Evolutionary conservation across 2,888 invertebrate species (phyloP).

Genomic region (Volucella inanis): DNA sequence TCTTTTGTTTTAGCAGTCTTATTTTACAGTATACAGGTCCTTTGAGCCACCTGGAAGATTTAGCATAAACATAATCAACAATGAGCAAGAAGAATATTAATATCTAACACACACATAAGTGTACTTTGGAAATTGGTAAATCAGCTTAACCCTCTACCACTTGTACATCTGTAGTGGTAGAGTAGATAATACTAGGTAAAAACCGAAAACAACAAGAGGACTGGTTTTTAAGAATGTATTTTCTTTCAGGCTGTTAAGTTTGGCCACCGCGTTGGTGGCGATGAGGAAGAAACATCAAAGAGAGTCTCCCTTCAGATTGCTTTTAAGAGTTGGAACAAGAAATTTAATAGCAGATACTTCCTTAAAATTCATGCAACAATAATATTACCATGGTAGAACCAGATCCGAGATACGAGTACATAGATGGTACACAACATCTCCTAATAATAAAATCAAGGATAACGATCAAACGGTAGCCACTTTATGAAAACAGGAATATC

Average conservation of each 20-base stretch:
- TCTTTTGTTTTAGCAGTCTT: not conserved
- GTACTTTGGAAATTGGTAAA: constrained; percentile 29
- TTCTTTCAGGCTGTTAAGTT: constrained; percentile 6
- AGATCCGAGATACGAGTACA: constrained; percentile 4
- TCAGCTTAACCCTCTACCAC: not conserved
- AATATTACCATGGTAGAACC: constrained; percentile 45
- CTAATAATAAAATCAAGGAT: constrained; percentile 64
- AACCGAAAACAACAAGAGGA: not conserved
- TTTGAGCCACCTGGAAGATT: constrained; percentile 1
- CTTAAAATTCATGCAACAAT: constrained; percentile 58
- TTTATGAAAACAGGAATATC: constrained; percentile 42
- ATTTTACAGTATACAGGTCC: no score
- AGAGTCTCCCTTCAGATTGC: not conserved
- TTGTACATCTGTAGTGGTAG: constrained; percentile 23
- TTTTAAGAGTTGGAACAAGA: constrained; percentile 4
- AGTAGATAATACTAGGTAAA: constrained; percentile 6
- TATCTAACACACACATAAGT: constrained; percentile 20
- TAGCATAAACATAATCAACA: constrained; percentile 35
- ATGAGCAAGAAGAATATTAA: constrained; percentile 14
- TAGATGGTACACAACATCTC: constrained; percentile 40
- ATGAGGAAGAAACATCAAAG: constrained; percentile 1
- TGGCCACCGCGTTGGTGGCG: constrained; percentile 3
- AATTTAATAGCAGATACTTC: constrained; percentile 40
- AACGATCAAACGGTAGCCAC: constrained; percentile 42
- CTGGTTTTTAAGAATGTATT: not conserved